Evolutionary conservation across 2,113 vertebrate genomes (phyloP).

Genomic region (Irena cyanogastra): DNA sequence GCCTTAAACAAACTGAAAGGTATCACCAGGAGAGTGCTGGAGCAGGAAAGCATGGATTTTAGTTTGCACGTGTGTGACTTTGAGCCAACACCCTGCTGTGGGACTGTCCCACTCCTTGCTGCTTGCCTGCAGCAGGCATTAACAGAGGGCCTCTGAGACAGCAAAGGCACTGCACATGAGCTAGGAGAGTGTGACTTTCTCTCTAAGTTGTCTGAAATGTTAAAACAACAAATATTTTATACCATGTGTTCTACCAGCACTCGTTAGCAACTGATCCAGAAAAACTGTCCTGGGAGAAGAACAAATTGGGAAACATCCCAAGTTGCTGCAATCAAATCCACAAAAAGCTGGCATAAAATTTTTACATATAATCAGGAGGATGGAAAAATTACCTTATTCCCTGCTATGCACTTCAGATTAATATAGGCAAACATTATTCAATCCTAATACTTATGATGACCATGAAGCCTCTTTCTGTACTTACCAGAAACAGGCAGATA

Average conservation of each 20-base stretch:
- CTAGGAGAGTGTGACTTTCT: not conserved
- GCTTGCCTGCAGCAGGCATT: not conserved
- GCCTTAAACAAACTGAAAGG: not conserved
- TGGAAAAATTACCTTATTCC: constrained; percentile 44
- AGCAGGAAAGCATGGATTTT: not conserved
- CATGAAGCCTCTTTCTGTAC: constrained; percentile 4
- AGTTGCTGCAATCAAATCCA: constrained; percentile 33
- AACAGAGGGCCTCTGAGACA: not conserved
- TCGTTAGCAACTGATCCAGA: not conserved
- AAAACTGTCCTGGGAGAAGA: constrained; percentile 24
- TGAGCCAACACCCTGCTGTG: not conserved
- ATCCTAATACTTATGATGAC: not conserved
- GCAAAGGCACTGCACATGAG: not conserved
- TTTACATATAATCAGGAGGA: constrained; percentile 36
- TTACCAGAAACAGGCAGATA: not conserved
- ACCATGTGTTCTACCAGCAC: not conserved
- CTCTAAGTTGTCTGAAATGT: constrained; percentile 1
- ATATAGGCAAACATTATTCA: constrained; percentile 48
- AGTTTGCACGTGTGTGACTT: not conserved
- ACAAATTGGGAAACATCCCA: constrained; percentile 21
- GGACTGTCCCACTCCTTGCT: not conserved
- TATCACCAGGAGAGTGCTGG: not conserved
- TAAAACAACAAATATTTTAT: constrained; percentile 29
- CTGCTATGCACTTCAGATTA: constrained; percentile 33
- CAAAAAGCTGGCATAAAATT: constrained; percentile 13